Evolutionary conservation across 2,888 invertebrate species (phyloP).

Genomic region (Dinocampus coccinellae): DNA sequence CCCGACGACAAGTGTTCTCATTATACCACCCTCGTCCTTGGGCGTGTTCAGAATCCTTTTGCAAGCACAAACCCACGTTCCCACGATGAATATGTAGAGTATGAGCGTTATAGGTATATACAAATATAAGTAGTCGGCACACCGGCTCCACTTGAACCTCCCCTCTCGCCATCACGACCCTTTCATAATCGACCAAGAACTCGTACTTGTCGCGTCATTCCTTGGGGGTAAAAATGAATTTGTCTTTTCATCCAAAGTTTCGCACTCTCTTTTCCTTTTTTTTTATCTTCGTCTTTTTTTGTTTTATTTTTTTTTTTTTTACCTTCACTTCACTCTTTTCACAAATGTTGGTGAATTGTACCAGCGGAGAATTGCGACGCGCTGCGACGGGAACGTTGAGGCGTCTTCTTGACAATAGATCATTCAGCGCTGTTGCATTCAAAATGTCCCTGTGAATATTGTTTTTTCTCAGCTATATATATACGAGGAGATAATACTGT

Average conservation of each 20-base stretch:
- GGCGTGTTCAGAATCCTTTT: constrained; percentile 37
- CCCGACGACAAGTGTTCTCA: constrained; percentile 54
- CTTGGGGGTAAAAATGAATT: constrained; percentile 32
- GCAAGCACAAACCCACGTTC: constrained; percentile 24
- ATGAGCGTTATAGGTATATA: constrained; percentile 3
- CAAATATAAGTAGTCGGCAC: background rate
- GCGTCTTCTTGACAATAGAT: constrained; percentile 17
- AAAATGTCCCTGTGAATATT: constrained; percentile 25
- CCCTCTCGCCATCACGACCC: constrained; percentile 25
- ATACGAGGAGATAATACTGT: background rate
- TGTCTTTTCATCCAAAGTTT: constrained; percentile 42
- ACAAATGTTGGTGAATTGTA: constrained; percentile 11
- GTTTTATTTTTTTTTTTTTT: constrained; percentile 1
- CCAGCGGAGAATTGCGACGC: background rate
- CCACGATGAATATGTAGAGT: constrained; percentile 31
- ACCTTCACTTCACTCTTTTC: constrained; percentile 26
- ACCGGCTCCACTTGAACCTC: constrained; percentile 34
- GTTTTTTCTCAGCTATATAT: constrained; percentile 5
- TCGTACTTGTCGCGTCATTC: constrained; percentile 26
- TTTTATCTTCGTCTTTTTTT: background rate
- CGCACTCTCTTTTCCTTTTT: constrained; percentile 30
- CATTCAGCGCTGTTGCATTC: constrained; percentile 23
- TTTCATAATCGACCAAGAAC: constrained; percentile 36
- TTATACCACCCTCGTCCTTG: constrained; percentile 44
- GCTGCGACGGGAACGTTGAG: constrained; percentile 17